phyloP scores from a whole-genome alignment of 2,888 invertebrate genomes.

The Caenorhabditis afra region DNA sequence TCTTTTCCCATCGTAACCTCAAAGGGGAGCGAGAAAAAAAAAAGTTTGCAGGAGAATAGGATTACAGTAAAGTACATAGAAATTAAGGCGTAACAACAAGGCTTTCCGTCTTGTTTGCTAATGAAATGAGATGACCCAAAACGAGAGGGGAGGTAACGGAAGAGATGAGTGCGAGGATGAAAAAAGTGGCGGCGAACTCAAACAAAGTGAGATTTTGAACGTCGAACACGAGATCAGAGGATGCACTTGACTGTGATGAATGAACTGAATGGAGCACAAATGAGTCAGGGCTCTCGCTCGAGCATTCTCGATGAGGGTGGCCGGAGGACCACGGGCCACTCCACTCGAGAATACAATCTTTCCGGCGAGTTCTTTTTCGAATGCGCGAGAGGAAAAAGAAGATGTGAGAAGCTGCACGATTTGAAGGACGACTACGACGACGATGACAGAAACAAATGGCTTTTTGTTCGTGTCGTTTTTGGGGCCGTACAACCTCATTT shows the following conservation, averaged over 20 bases:
- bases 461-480: constrained; percentile 46
- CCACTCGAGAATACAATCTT: constrained; percentile 36
- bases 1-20: neutral
- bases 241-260: constrained; percentile 43
- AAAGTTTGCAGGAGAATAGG: constrained; percentile 48
- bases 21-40: neutral
- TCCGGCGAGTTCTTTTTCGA: constrained; percentile 4
- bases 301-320: neutral
- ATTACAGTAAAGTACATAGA: constrained; percentile 60
- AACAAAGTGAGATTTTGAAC: constrained; percentile 46
- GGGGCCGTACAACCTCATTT: constrained; percentile 44
- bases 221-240: constrained; percentile 44
- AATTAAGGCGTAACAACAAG: constrained; percentile 54
- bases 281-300: neutral
- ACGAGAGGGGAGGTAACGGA: constrained; percentile 40
- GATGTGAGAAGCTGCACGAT: constrained; percentile 31
- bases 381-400: constrained; percentile 16
- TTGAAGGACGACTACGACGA: constrained; percentile 41
- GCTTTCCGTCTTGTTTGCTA: constrained; percentile 47
- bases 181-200: constrained; percentile 41
- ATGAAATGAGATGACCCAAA: constrained; percentile 60
- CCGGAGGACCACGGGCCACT: neutral
- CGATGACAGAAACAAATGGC: constrained; percentile 53
- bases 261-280: constrained; percentile 26
- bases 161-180: constrained; percentile 11